These are phyloP conservation scores for Ooceraea biroi DNA, from an alignment of 1,140 invertebrate genomes.

Conservation along the genomic window DNA sequence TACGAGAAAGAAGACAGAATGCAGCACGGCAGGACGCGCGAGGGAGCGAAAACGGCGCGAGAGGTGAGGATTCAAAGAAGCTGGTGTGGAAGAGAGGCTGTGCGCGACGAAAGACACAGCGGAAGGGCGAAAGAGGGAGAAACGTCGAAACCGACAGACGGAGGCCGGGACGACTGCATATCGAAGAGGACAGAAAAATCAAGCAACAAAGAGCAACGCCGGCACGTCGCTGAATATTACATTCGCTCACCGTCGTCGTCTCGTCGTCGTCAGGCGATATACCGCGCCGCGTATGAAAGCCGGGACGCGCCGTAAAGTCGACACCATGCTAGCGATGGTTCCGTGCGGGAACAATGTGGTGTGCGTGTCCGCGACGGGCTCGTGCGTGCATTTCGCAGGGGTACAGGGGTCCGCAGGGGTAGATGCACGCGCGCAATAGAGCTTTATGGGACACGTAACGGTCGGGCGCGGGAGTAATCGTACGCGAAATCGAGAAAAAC, in stretches of 20 bases:
- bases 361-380: neutral
- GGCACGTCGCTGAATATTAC: slow-evolving; percentile 70
- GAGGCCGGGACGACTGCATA: slow-evolving; percentile 11
- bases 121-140: neutral
- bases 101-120: slow-evolving; percentile 29
- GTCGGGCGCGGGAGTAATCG: slow-evolving; percentile 37
- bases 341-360: slow-evolving; percentile 63
- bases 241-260: slow-evolving; percentile 41
- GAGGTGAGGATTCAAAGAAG: slow-evolving; percentile 38
- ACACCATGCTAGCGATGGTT: slow-evolving; percentile 1
- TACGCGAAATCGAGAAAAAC: neutral
- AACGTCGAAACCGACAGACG: neutral
- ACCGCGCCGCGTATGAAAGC: slow-evolving; percentile 55
- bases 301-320: slow-evolving; percentile 50
- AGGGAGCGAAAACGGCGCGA: slow-evolving; percentile 14
- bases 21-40: neutral
- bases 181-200: slow-evolving; percentile 72
- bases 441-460: slow-evolving; percentile 24
- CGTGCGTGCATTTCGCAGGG: slow-evolving; percentile 1
- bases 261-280: slow-evolving; percentile 49
- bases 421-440: neutral
- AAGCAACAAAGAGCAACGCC: slow-evolving; percentile 70
- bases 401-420: neutral
- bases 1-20: neutral
- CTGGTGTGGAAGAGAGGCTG: slow-evolving; percentile 51